Base-by-base conservation (phyloP, 2,888 invertebrate genomes). In the Osmoderma eremita region DNA sequence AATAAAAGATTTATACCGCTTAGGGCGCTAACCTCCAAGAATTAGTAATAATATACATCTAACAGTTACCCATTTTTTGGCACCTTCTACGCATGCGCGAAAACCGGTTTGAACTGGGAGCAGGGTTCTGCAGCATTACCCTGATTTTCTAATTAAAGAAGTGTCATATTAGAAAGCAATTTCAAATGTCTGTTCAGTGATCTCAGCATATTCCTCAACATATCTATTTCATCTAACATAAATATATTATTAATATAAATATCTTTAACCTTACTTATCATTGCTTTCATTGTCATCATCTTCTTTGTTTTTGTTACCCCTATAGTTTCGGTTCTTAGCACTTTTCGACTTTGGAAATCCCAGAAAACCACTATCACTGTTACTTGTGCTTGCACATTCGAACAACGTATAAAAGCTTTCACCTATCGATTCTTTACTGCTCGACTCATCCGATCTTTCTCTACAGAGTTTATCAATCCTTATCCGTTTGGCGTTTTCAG, bases 291-390 rank as follows among this genome's bases (percentile, higher is more conserved):
- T 73, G 24, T 74, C 74, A 15, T 72, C 73, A 66, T 70, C 67
- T 45, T 61, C 58, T 45, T 17, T 61, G 45, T 41, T 61, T 45
- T 70, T 71, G 48, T 71, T 69, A 45, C 71, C 74, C 22, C 78
- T 71, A 66, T 78, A 78, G 70, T 74, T 77, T 15, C 79, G 70
- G 67, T 75, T 75, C 63, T 71, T 77, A 10, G 71, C 70, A 56
- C 73, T 75, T 56, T 68, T 65, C 49, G 70, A 69, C 56, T 72
- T 73, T 13, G 74, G 74, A 71, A 79, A 76, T 4, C 63, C 67
- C n/a, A 61, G 45, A 39, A 65, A 65, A 56, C 65, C 56, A 61
- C 64, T 68, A 65, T 66, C 61, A 48, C 67, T 67, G 45, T 68
- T 58, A 50, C 63, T 67, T 4, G 58, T 56, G 24, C 66, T 63